Evolutionary conservation across 30 jellyfish, hydroid and myxozoan genomes (phyloP).

Genomic region (Morbakka virulenta): DNA sequence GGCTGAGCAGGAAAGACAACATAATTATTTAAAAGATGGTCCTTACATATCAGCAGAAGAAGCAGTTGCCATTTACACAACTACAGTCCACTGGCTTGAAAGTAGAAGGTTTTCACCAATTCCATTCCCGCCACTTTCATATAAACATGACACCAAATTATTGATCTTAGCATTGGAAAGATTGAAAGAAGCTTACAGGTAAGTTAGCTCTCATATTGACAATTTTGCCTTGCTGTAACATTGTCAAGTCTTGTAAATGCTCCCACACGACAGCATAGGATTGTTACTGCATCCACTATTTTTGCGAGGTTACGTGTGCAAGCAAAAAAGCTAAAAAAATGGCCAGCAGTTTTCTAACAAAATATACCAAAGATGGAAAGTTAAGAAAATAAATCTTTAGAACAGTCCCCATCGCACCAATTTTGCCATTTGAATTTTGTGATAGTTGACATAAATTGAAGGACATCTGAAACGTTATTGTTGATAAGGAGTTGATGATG

Average conservation of each 20-base stretch:
- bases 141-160: constrained; percentile 98
- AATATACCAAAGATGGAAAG: too few species aligned
- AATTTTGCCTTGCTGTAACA: background rate
- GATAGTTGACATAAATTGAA: too few species aligned
- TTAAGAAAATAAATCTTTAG: too few species aligned
- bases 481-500: too few species aligned
- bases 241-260: background rate
- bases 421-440: too few species aligned
- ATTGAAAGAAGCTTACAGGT: constrained; percentile 99
- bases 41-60: constrained; percentile 99
- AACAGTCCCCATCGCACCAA: too few species aligned
- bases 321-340: too few species aligned
- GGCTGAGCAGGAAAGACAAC: constrained; percentile 99
- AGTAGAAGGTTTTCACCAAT: constrained; percentile 98
- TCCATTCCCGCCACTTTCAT: constrained; percentile 97
- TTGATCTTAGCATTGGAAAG: constrained; percentile 91
- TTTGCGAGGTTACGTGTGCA: too few species aligned
- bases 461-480: too few species aligned
- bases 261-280: background rate
- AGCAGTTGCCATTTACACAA: constrained; percentile 99
- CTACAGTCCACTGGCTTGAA: constrained; percentile 99
- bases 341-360: too few species aligned
- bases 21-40: constrained; percentile 96
- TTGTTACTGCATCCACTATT: background rate
- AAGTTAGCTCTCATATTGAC: background rate